Conservation (phyloP, 2,113 vertebrate genomes). For the Aptenodytes patagonicus region DNA sequence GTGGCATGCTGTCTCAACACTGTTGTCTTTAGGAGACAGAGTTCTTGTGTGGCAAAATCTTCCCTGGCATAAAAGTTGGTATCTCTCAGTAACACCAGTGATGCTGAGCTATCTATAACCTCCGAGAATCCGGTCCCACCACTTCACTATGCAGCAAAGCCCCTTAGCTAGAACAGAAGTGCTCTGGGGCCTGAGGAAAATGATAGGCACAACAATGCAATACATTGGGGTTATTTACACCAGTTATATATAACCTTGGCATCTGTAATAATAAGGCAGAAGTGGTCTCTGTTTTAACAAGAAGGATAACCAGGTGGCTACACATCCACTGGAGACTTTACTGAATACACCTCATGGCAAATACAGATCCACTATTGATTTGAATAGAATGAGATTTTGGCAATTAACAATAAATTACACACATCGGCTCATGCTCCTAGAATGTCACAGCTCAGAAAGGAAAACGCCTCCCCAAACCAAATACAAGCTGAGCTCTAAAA, state of each 20-base stretch:
- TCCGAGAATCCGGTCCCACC: fast-evolving
- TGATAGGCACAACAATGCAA: not conserved
- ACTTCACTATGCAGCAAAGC: not conserved
- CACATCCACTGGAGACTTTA: not conserved
- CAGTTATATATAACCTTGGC: not conserved
- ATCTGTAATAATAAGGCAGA: not conserved
- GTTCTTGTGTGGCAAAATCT: not conserved
- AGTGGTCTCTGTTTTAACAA: not conserved
- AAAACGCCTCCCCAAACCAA: not conserved
- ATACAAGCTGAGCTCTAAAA: slow-evolving; percentile 45
- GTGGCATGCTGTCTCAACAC: fast-evolving
- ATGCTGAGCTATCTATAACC: not conserved
- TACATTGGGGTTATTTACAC: not conserved
- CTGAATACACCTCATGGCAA: not conserved
- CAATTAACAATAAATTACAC: not conserved
- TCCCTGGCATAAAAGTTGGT: not conserved
- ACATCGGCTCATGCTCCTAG: not conserved
- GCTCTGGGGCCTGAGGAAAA: fast-evolving
- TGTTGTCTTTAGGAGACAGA: not conserved
- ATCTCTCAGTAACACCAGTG: not conserved
- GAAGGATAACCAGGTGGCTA: not conserved
- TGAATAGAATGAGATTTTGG: not conserved
- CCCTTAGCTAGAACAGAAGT: not conserved
- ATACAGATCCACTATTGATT: not conserved
- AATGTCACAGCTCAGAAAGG: not conserved